A percentile compares a stretch with the other conserved stretches of the same genome.
These are phyloP conservation scores for Chelidonichthys spinosus DNA, from an alignment of 2,797 vertebrate species.

Conservation along the genomic window DNA sequence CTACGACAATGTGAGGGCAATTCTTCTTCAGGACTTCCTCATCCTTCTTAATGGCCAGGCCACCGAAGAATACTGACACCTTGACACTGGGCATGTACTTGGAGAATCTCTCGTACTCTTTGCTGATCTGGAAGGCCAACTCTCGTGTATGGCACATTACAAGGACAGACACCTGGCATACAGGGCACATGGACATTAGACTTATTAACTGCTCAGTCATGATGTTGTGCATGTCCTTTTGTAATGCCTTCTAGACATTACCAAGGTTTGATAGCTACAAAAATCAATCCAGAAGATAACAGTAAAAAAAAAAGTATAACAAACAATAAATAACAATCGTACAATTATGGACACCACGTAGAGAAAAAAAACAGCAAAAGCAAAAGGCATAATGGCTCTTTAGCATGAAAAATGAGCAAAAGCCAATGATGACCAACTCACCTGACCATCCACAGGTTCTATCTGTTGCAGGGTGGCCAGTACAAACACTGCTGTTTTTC, in stretches of 20 bases:
- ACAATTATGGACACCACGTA: neutral
- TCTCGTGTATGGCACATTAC: slow-evolving; percentile 94
- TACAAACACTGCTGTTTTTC: slow-evolving; percentile 91
- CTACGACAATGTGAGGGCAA: slow-evolving; percentile 91
- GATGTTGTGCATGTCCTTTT: neutral
- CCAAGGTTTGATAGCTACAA: neutral
- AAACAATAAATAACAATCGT: neutral
- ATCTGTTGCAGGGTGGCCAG: slow-evolving; percentile 92
- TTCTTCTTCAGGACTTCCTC: slow-evolving; percentile 90
- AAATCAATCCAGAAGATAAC: neutral
- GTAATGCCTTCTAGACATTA: neutral
- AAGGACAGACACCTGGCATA: slow-evolving; percentile 87
- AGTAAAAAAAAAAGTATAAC: neutral
- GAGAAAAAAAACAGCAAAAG: neutral
- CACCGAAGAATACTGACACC: slow-evolving; percentile 91
- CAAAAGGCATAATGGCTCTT: neutral
- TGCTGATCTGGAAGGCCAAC: slow-evolving; percentile 94
- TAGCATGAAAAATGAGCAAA: neutral
- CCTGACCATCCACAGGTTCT: slow-evolving; percentile 89
- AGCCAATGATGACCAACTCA: slow-evolving; percentile 55
- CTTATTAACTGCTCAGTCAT: neutral
- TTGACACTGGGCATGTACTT: slow-evolving; percentile 94
- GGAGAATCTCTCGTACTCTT: slow-evolving; percentile 93
- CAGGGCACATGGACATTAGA: neutral
- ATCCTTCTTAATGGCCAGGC: slow-evolving; percentile 90